Conservation (phyloP, 2,113 vertebrate genomes). For the Sylvia atricapilla region DNA sequence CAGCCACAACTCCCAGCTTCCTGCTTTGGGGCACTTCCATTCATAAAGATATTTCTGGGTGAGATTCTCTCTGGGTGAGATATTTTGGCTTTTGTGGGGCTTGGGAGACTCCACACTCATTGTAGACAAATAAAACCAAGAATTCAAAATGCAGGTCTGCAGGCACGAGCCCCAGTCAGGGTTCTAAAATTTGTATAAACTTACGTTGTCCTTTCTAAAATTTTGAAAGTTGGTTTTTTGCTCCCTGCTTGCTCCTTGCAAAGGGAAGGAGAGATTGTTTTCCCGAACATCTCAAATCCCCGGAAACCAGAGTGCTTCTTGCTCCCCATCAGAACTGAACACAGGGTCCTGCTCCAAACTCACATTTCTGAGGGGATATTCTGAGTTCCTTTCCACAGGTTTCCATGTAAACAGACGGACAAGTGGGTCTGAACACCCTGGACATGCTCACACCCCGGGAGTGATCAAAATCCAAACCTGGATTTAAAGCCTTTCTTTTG, state of each 20-base stretch:
- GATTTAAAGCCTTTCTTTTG: background rate
- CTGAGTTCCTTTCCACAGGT: background rate
- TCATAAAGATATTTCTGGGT: background rate
- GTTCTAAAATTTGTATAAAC: background rate
- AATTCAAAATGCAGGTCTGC: background rate
- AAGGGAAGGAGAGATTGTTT: background rate
- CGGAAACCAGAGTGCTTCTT: background rate
- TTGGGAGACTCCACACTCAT: background rate
- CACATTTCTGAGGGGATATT: background rate
- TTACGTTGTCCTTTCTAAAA: rapidly evolving
- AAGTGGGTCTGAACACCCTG: background rate
- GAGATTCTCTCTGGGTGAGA: background rate
- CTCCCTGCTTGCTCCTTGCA: background rate
- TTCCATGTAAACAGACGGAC: background rate
- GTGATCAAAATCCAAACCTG: background rate
- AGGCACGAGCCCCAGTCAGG: background rate
- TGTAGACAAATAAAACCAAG: background rate
- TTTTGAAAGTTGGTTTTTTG: background rate
- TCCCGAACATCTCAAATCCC: background rate
- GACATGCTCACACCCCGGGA: background rate
- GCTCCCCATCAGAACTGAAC: background rate
- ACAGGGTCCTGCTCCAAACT: background rate
- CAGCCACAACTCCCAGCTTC: background rate
- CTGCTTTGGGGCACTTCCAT: background rate
- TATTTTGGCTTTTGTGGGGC: background rate